Evolutionary conservation across 2,113 vertebrate species (phyloP).

Genomic region (Nothoprocta pentlandii): DNA sequence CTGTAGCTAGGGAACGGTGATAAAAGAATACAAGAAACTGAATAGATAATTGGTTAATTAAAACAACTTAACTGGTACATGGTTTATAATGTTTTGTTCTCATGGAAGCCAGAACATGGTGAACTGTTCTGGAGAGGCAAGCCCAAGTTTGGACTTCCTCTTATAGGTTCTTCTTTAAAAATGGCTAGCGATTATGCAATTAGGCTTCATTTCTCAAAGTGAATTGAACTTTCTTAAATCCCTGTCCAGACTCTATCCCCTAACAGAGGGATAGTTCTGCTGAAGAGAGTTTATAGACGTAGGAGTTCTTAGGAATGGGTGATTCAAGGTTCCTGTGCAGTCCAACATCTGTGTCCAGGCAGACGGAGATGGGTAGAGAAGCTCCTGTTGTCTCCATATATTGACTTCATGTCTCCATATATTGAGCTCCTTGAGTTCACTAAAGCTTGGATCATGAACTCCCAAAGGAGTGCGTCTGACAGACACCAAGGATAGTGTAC

Average conservation of each 20-base stretch:
- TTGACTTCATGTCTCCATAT: not conserved
- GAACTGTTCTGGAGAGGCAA: constrained; percentile 48
- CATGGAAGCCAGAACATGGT: constrained; percentile 34
- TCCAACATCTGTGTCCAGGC: not conserved
- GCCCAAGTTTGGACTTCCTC: constrained; percentile 51
- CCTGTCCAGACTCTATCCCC: not conserved
- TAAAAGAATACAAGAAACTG: constrained; percentile 40
- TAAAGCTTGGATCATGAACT: not conserved
- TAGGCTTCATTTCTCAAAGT: not conserved
- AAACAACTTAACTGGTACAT: constrained; percentile 56
- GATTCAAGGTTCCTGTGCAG: not conserved
- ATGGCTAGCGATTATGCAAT: not conserved
- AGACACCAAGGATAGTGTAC: not conserved
- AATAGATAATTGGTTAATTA: constrained; percentile 70
- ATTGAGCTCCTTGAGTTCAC: not conserved
- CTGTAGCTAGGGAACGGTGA: constrained; percentile 66
- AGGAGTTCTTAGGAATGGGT: not conserved
- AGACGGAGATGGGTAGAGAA: not conserved
- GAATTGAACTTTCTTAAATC: not conserved
- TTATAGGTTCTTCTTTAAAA: not conserved
- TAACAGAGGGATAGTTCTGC: not conserved
- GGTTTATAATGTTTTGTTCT: constrained; percentile 61
- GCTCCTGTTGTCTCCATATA: not conserved
- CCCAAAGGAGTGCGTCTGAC: fast-evolving
- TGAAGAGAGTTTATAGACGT: not conserved